These are phyloP conservation scores for Drosophila parthenogenetica DNA, from an alignment of 2,888 invertebrate species.

Conservation along the genomic window DNA sequence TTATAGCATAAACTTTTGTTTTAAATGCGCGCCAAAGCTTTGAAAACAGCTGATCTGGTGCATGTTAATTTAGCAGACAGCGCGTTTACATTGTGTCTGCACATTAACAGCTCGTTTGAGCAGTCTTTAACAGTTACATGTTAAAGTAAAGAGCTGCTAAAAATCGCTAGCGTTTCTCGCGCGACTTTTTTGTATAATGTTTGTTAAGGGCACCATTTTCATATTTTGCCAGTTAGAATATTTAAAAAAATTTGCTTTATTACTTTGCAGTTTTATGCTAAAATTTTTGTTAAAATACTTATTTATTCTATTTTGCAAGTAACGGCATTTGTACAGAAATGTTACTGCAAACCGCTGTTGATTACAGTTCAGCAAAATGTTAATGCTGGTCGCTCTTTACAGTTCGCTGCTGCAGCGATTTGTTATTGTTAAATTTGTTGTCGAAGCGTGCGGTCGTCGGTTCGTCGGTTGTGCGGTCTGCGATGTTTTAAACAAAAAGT, in stretches of 20 bases:
- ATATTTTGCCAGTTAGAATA: too few species aligned
- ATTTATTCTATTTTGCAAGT: not conserved
- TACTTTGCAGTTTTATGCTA: too few species aligned
- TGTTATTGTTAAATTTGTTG: slow-evolving; percentile 53
- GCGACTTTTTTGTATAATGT: not conserved
- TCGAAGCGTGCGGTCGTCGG: slow-evolving; percentile 46
- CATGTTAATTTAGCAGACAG: slow-evolving; percentile 7
- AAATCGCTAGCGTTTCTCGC: slow-evolving; percentile 1
- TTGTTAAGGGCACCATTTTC: not conserved
- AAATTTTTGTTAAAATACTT: not conserved
- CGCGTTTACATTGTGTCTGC: not conserved
- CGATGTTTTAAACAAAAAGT: slow-evolving; percentile 42
- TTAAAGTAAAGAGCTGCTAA: not conserved
- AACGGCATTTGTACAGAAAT: slow-evolving; percentile 13
- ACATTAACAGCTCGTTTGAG: slow-evolving; percentile 32
- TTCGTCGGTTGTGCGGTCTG: slow-evolving; percentile 39
- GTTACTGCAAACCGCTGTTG: not conserved
- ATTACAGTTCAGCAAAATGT: slow-evolving; percentile 8
- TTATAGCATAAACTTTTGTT: not conserved
- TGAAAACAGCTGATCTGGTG: not conserved
- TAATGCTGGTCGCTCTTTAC: slow-evolving; percentile 6
- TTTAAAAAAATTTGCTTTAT: too few species aligned
- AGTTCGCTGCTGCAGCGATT: slow-evolving; percentile 18
- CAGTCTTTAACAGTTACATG: not conserved
- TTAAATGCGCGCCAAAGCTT: not conserved